Evolutionary conservation across 1,140 invertebrate genomes (phyloP).

Genomic region (Caenorhabditis inopinata): DNA sequence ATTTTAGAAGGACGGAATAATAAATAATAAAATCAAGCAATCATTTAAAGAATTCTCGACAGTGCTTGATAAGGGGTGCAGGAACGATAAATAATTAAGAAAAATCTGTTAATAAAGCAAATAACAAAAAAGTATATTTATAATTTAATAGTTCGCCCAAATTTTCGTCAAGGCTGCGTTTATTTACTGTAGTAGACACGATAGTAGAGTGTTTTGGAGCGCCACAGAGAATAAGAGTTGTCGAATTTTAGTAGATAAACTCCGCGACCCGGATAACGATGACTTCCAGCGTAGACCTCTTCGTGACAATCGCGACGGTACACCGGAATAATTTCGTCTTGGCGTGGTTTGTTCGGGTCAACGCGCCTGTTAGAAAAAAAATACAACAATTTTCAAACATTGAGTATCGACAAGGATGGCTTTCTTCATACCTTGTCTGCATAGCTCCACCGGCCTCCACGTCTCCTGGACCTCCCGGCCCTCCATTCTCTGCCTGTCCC

Average conservation of each 20-base stretch:
- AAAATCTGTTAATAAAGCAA: background rate
- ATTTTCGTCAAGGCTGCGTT: background rate
- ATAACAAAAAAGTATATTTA: too few species aligned
- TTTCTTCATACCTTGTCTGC: conserved; percentile 13
- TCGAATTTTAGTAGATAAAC: conserved; percentile 98
- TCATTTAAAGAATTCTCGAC: too few species aligned
- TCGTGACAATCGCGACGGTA: conserved; percentile 92
- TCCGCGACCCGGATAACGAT: conserved; percentile 87
- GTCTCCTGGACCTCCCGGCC: conserved; percentile 38
- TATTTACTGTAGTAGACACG: conserved; percentile 87
- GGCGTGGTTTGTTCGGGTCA: conserved; percentile 70
- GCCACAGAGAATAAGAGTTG: conserved; percentile 97
- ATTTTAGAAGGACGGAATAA: too few species aligned
- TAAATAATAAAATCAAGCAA: too few species aligned
- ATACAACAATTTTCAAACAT: too few species aligned
- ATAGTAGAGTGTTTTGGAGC: conserved; percentile 97
- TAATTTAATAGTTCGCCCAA: too few species aligned
- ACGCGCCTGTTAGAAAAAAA: conserved; percentile 17
- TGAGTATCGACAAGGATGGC: too few species aligned
- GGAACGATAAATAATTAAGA: background rate
- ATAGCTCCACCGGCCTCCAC: conserved; percentile 53
- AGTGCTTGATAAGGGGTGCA: too few species aligned
- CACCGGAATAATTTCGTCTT: conserved; percentile 83
- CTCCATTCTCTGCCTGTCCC: background rate
- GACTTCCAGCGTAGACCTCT: conserved; percentile 92